Conservation (phyloP, 1,140 invertebrate genomes). For the Hypsibius dujardini region DNA sequence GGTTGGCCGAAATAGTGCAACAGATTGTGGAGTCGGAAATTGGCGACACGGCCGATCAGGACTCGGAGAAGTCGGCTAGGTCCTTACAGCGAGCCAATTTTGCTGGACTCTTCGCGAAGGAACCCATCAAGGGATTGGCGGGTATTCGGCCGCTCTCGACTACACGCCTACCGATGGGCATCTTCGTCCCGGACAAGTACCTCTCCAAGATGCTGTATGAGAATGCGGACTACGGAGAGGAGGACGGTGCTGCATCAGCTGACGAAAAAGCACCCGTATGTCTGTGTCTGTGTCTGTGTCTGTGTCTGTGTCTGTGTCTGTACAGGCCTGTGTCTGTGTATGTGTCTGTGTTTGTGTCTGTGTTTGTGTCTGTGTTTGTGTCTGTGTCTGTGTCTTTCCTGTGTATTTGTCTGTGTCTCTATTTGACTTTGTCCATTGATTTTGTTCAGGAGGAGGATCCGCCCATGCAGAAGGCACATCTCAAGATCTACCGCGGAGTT, state of each 20-base stretch:
- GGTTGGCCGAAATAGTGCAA: neutral
- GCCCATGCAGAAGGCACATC: neutral
- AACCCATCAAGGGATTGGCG: neutral
- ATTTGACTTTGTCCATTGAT: too few relatives aligned
- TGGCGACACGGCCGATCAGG: neutral
- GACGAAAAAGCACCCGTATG: too few relatives aligned
- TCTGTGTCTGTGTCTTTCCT: too few relatives aligned
- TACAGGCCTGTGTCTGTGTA: too few relatives aligned
- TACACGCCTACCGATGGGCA: neutral
- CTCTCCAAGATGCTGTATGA: neutral
- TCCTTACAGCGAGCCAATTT: neutral
- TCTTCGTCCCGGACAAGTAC: neutral
- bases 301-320: too few relatives aligned
- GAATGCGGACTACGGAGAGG: neutral
- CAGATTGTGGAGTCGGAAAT: neutral
- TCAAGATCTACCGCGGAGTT: neutral
- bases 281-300: too few relatives aligned
- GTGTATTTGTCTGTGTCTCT: too few relatives aligned
- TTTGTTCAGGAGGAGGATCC: neutral
- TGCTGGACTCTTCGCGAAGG: neutral
- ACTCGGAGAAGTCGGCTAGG: neutral
- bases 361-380: neutral
- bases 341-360: neutral
- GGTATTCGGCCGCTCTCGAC: conserved; percentile 7
- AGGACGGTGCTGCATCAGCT: too few relatives aligned